Base-by-base conservation (phyloP, 2,113 vertebrate species). In the Pseudorectes ferrugineus region DNA sequence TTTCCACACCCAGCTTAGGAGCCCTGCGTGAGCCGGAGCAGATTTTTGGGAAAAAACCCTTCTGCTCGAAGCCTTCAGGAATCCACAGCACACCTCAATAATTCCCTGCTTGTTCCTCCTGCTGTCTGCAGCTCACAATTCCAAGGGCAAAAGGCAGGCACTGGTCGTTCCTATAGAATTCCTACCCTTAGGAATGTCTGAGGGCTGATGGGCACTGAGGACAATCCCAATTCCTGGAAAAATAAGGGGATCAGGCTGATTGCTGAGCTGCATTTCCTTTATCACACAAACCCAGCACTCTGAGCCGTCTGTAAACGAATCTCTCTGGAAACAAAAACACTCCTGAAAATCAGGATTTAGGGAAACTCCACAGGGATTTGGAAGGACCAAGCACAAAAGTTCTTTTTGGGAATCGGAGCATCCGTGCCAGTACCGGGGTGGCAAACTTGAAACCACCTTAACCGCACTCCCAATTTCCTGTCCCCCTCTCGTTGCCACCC, bases 1-100 rank as follows among this genome's bases (percentile, higher is more conserved):
- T 94, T 92, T 88, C 95, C 83, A 65, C 92, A 88, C 71, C 61
- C 29, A 36, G 74, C 42, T 49, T 11, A 2, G 8, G 38, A 79
- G 29, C 58, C 48, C 86, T 8, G 18, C 0, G 2, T 89, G 86
- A 95, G 84, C 80, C 1, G 0, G 5, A 85, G 46, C 74, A 93
- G 89, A 79, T 61, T 91, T 66, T 72, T 35, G 9, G 0, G 21
- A 12, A 15, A 68, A 82, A 79, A 33, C 51, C 83, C 82, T 71
- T 28, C 6, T 3, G 40, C 25, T 83, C 79, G 9, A 54, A 70
- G 22, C n/a, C 62, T 89, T 85, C 46, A 17, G 61, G 62, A 51
- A 58, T 35, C 67, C 14, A 3, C 78, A 82, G 46, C 57, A 61
- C 66, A 65, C 26, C 67, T 8, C 18, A 67, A 29, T 29, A 59